A percentile compares a stretch with the other conserved stretches of the same genome.
phyloP scores from a whole-genome alignment of 2,888 invertebrate genomes.

The Bedellia somnulentella region DNA sequence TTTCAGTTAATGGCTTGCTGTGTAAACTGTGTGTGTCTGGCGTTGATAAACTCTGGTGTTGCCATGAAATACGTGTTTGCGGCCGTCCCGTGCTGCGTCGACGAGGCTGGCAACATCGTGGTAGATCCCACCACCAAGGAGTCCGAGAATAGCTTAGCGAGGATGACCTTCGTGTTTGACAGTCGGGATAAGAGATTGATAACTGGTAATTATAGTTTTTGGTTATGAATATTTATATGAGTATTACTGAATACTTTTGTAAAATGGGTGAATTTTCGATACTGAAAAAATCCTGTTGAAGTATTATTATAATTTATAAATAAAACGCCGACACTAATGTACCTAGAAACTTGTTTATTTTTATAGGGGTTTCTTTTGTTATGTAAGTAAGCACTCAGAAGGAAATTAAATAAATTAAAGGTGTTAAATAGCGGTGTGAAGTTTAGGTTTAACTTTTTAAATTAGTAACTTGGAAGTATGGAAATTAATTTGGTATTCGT shows the following conservation, averaged over 20 bases:
- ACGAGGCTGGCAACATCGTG: conserved; percentile 58
- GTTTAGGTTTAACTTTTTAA: not conserved
- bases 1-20: conserved; percentile 75
- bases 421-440: not conserved
- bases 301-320: too few relatives aligned
- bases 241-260: too few relatives aligned
- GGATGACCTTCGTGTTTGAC: conserved; percentile 77
- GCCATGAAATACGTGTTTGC: conserved; percentile 81
- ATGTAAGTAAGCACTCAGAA: too few relatives aligned
- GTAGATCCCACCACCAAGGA: conserved; percentile 64
- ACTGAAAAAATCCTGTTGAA: too few relatives aligned
- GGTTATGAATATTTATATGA: too few relatives aligned
- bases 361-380: too few relatives aligned
- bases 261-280: too few relatives aligned
- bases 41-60: conserved; percentile 81
- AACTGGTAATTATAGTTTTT: conserved; percentile 22
- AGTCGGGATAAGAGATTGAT: conserved; percentile 36
- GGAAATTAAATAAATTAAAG: too few relatives aligned
- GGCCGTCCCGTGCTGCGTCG: conserved; percentile 74
- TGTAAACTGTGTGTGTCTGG: conserved; percentile 81
- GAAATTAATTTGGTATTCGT: too few relatives aligned
- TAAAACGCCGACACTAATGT: too few relatives aligned
- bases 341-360: too few relatives aligned
- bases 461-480: conserved; percentile 22
- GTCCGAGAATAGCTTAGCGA: conserved; percentile 57